A percentile compares a stretch with the other conserved stretches of the same genome.
phyloP scores from a whole-genome alignment of 2,797 vertebrate genomes.

The Numenius phaeopus region DNA sequence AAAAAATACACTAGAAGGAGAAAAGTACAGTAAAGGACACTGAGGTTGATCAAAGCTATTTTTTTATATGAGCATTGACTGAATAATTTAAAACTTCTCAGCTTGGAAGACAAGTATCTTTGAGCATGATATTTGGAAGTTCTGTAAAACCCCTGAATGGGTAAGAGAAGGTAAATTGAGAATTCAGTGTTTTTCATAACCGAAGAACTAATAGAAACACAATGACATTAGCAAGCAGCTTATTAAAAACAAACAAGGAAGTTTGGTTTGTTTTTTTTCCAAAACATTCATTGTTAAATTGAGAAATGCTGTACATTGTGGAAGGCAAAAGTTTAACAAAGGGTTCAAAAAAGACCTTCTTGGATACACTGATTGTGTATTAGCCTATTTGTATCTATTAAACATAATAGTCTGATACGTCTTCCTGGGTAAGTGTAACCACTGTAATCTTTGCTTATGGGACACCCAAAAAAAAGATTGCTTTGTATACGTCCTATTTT shows the following conservation, averaged over 20 bases:
- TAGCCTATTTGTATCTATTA: neutral
- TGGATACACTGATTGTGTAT: neutral
- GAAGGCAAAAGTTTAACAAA: slow-evolving; percentile 23
- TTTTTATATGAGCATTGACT: neutral
- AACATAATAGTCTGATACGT: neutral
- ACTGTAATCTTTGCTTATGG: neutral
- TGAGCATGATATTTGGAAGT: neutral
- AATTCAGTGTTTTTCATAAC: slow-evolving; percentile 20
- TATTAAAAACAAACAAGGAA: slow-evolving; percentile 63
- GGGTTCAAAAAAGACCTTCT: neutral
- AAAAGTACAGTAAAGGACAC: neutral
- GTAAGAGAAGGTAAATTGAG: slow-evolving; percentile 45
- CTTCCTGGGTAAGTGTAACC: neutral
- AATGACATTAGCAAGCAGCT: slow-evolving; percentile 59
- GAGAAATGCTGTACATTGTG: slow-evolving; percentile 40
- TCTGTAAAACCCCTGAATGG: neutral
- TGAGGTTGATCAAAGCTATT: neutral
- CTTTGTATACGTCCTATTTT: slow-evolving; percentile 5
- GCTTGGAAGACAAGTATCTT: neutral
- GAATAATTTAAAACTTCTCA: neutral
- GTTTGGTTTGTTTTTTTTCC: neutral
- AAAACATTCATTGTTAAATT: slow-evolving; percentile 59
- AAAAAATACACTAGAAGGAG: neutral
- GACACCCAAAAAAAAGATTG: neutral
- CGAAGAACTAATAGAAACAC: slow-evolving; percentile 49